Conservation (phyloP, 2,113 vertebrate genomes). For the Thunnus maccoyii region DNA sequence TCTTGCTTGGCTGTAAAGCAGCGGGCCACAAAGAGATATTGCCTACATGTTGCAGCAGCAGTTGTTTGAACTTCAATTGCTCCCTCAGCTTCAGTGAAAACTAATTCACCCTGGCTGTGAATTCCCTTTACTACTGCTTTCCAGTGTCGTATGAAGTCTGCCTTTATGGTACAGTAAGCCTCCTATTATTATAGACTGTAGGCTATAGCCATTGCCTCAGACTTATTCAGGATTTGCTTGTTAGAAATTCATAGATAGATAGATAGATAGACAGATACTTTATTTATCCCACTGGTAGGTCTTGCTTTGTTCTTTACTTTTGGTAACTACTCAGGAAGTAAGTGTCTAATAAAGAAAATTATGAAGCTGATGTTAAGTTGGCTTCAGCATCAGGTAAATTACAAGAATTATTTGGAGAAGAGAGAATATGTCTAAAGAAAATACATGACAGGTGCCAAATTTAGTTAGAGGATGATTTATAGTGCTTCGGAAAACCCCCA, state of each 20-base stretch:
- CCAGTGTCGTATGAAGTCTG: conserved; percentile 43
- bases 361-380: not conserved
- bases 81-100: conserved; percentile 68
- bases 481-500: not conserved
- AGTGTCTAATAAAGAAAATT: not conserved
- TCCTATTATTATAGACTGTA: not conserved
- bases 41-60: conserved; percentile 77
- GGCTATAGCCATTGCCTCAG: not conserved
- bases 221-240: conserved; percentile 5
- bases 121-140: conserved; percentile 47
- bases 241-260: conserved; percentile 11
- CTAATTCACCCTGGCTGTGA: conserved; percentile 51
- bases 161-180: conserved; percentile 48
- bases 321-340: no score
- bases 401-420: not conserved
- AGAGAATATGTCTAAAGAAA: not conserved
- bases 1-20: conserved; percentile 17
- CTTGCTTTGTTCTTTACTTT: not conserved
- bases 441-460: conserved; percentile 1
- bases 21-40: conserved; percentile 48
- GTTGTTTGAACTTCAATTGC: conserved; percentile 70
- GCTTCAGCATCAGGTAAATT: not conserved
- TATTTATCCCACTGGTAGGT: not conserved
- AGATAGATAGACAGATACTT: no score
- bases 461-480: not conserved